Percentiles rank a stretch among this genome's conserved stretches.
Conservation (phyloP, 2,113 vertebrate species). For the Melanerpes aurifrons region DNA sequence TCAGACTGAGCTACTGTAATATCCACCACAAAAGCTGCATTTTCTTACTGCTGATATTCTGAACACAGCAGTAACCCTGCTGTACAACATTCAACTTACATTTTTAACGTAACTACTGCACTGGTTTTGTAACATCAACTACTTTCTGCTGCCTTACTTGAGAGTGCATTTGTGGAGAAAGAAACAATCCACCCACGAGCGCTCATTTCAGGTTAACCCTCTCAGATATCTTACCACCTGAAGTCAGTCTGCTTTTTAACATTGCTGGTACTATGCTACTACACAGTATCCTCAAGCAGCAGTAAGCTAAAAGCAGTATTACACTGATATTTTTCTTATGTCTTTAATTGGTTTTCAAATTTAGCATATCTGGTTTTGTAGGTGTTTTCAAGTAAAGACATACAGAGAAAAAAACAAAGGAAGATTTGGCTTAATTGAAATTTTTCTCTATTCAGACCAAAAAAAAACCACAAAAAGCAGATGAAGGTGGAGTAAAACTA, state of each 20-base stretch:
- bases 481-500: neutral
- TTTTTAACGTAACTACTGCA: neutral
- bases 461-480: neutral
- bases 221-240: neutral
- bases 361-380: neutral
- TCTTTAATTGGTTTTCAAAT: neutral
- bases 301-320: neutral
- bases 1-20: neutral
- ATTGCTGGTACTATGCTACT: neutral
- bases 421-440: neutral
- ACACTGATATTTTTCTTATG: neutral
- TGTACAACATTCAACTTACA: neutral
- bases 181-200: neutral
- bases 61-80: neutral
- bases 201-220: neutral
- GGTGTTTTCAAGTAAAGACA: neutral
- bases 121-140: neutral
- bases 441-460: neutral
- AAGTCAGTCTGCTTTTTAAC: neutral
- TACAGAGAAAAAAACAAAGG: neutral
- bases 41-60: neutral
- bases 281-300: neutral
- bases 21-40: neutral
- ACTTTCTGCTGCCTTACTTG: neutral
- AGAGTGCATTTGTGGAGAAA: neutral